Conservation (phyloP, 1,140 invertebrate species). For the Armadillidium nasatum region DNA sequence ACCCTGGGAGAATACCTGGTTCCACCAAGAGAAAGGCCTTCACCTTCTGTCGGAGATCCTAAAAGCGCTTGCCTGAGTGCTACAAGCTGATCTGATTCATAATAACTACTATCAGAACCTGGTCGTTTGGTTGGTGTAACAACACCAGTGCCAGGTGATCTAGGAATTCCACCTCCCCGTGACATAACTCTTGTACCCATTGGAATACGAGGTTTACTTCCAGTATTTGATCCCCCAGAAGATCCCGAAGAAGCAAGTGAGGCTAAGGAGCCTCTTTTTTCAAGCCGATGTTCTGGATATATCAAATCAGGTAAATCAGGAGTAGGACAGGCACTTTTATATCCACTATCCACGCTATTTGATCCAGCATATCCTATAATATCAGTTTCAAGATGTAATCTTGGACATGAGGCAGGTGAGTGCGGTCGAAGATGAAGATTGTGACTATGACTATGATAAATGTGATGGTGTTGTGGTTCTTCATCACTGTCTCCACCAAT, state of each 20-base stretch:
- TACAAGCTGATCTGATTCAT: constrained; percentile 49
- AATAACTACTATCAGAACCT: constrained; percentile 38
- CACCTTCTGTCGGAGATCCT: constrained; percentile 45
- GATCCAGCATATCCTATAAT: constrained; percentile 50
- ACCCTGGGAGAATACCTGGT: constrained; percentile 37
- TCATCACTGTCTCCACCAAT: constrained; percentile 47
- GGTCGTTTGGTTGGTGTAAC: constrained; percentile 30
- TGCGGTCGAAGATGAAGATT: constrained; percentile 29
- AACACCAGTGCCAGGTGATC: constrained; percentile 37
- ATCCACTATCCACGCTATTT: constrained; percentile 52
- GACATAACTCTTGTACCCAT: constrained; percentile 50
- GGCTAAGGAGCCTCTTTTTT: constrained; percentile 39
- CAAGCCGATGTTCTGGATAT: constrained; percentile 42
- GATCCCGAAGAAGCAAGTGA: constrained; percentile 37
- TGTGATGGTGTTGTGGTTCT: constrained; percentile 14
- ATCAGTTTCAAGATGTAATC: constrained; percentile 47
- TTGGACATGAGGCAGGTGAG: constrained; percentile 30
- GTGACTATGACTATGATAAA: constrained; percentile 23
- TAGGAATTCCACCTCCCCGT: constrained; percentile 32
- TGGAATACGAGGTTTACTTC: constrained; percentile 48
- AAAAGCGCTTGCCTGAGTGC: constrained; percentile 48
- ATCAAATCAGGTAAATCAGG: constrained; percentile 49
- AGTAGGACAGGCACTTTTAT: constrained; percentile 52
- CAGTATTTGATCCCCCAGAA: constrained; percentile 33
- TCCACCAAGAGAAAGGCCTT: constrained; percentile 35